Percentiles rank a stretch among this genome's conserved stretches.
Evolutionary conservation across 2,797 vertebrate genomes (phyloP).

Genomic region (Hypotaenidia philippensis): DNA sequence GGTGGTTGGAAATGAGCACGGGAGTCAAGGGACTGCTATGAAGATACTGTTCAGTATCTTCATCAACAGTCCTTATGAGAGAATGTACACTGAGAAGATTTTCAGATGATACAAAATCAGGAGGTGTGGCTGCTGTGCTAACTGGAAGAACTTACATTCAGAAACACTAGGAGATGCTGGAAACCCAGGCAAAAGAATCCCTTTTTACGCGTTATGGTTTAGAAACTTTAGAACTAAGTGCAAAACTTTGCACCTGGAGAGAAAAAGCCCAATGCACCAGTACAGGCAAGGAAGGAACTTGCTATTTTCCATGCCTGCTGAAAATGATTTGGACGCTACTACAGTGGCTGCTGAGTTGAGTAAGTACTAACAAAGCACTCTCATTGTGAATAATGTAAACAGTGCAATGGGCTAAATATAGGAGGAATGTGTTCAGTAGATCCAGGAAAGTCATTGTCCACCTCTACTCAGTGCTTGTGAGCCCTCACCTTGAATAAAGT

Average conservation of each 20-base stretch:
- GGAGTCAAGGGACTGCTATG: background rate
- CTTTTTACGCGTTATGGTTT: background rate
- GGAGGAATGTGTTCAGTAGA: background rate
- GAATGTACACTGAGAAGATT: background rate
- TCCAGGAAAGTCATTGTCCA: background rate
- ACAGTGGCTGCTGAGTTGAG: background rate
- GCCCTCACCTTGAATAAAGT: background rate
- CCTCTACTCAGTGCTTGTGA: background rate
- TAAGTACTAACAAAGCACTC: background rate
- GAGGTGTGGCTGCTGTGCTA: background rate
- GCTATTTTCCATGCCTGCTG: background rate
- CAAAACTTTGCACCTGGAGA: background rate
- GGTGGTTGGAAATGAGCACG: background rate
- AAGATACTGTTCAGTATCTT: background rate
- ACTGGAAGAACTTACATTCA: background rate
- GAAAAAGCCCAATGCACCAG: background rate
- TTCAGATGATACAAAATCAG: background rate
- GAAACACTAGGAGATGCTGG: background rate
- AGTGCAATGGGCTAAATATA: background rate
- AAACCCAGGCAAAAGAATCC: background rate
- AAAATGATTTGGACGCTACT: background rate
- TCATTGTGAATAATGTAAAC: background rate
- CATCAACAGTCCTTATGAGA: background rate
- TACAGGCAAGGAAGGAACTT: background rate
- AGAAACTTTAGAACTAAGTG: background rate